phyloP scores from a whole-genome alignment of 2,797 vertebrate genomes.

The Diplodus sargus region DNA sequence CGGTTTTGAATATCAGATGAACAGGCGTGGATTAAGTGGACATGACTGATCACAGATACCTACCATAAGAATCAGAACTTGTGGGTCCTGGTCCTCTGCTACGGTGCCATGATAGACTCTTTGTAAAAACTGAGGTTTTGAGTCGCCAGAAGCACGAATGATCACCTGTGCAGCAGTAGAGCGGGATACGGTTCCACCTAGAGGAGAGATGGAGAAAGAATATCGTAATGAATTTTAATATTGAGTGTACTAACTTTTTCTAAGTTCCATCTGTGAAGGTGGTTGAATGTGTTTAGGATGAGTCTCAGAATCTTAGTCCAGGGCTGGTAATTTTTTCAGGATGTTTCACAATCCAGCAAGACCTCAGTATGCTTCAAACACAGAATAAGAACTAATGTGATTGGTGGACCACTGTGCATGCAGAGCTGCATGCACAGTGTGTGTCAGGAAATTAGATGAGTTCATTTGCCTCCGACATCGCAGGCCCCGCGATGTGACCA shows the following conservation, averaged over 20 bases:
- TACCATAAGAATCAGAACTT: constrained; percentile 75
- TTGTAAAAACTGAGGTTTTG: constrained; percentile 79
- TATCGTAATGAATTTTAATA: no score
- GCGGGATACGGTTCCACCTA: constrained; percentile 79
- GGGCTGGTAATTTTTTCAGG: no score
- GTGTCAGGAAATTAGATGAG: no score
- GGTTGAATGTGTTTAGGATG: not conserved
- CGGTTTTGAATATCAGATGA: no score
- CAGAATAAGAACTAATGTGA: no score
- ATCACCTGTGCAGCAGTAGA: constrained; percentile 75
- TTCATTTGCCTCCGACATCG: no score
- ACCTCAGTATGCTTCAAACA: no score
- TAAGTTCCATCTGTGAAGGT: not conserved
- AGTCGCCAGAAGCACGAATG: constrained; percentile 79
- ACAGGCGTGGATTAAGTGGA: not conserved
- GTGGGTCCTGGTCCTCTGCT: constrained; percentile 76
- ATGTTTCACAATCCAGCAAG: no score
- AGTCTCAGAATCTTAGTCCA: no score
- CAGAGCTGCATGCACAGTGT: no score
- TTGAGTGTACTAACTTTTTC: not conserved
- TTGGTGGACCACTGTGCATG: no score
- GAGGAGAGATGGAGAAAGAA: constrained; percentile 23
- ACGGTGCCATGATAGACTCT: constrained; percentile 71
- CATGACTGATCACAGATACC: not conserved
- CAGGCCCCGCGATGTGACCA: no score